Evolutionary conservation across 2,797 vertebrate species (phyloP), one percentile per base, ranked within the genome.

Genomic region (Odontamblyopus lacepedii): DNA sequence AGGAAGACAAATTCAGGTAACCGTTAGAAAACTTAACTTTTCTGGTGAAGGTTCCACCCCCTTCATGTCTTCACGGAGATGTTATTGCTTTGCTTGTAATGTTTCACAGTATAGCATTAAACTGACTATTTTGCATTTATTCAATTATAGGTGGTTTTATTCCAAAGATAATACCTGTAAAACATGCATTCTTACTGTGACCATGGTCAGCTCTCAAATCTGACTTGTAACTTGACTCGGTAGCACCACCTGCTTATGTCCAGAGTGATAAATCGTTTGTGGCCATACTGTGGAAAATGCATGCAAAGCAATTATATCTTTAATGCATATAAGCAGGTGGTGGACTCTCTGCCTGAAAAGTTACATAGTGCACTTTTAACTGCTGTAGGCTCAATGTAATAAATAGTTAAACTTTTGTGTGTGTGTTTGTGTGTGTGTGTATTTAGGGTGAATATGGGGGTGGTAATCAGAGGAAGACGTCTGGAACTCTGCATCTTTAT

Each of bases 371-470:
- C 5, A 55, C 5, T 1, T n/a, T 55, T 55, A 55, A 7, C 7
- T 55, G 6, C 6, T n/a, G 26, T 59, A 59, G 1, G 6, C 27
- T 29, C 2, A 29, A 15, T 60, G 57, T 60, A 30, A 30, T 29
- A 30, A 30, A 8, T 61, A 23, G 1, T 67, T 32, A 1, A 30
- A 27, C n/a, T 32, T 32, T 26, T 44, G 11, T 44, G n/a, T n/a
- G 4, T 78, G 38, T 77, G 78, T 73, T 73, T 77, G 78, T 73
- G 38, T 77, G 78, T 73, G 73, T 77, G 78, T 73, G 73, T 79
- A 23, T 78, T 74, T 73, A 95, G 94, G 94, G 93, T 48, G 92
- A 91, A 35, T 95, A 93, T 74, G 94, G 93, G 70, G 94, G 93
- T 0, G 93, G 94, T 3, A 85, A 78, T 53, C 87, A 94, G 73